Percentiles rank a stretch among this genome's conserved stretches.
These are phyloP conservation scores for Amphiprion percula DNA, from an alignment of 2,113 vertebrate genomes.

Conservation along the genomic window DNA sequence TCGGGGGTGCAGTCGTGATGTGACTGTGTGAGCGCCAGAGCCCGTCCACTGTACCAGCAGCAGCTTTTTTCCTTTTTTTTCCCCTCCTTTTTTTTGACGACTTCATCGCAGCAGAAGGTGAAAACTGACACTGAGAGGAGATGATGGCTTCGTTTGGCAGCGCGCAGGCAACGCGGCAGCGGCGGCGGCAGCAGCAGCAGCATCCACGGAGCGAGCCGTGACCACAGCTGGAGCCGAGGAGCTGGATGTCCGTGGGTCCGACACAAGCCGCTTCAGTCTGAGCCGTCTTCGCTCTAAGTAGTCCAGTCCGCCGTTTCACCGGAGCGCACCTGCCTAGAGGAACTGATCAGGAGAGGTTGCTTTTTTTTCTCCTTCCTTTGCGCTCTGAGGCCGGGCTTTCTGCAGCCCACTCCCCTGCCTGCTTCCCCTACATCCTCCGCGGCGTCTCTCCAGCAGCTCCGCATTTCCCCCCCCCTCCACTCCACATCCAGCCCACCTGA, in stretches of 20 bases:
- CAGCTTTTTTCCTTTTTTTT: neutral
- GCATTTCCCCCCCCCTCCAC: conserved; percentile 22
- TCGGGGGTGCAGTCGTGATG: conserved; percentile 71
- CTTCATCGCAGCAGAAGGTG: conserved; percentile 8
- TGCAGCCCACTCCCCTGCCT: conserved; percentile 56
- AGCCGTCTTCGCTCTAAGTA: conserved; percentile 76
- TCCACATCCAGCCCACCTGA: conserved; percentile 23
- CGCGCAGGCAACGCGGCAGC: conserved; percentile 50
- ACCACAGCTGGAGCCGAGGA: conserved; percentile 82
- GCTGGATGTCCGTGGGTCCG: conserved; percentile 68
- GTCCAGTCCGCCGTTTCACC: conserved; percentile 1
- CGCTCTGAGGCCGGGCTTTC: conserved; percentile 59
- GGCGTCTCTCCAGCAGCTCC: conserved; percentile 34
- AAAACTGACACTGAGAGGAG: neutral
- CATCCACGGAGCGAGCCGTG: conserved; percentile 74
- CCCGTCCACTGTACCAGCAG: conserved; percentile 17
- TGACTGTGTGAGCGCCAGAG: conserved; percentile 58
- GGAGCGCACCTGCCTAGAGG: conserved; percentile 54
- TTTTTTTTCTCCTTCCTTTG: neutral
- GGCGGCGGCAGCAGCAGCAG: conserved; percentile 34
- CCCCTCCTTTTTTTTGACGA: neutral
- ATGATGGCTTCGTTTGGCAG: conserved; percentile 59
- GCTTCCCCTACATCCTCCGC: conserved; percentile 39
- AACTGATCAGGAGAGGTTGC: conserved; percentile 28
- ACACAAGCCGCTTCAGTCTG: conserved; percentile 61